Percentiles rank a stretch among this genome's conserved stretches.
phyloP scores from a whole-genome alignment of 2,797 vertebrate species.

The Epinephelus coioides region DNA sequence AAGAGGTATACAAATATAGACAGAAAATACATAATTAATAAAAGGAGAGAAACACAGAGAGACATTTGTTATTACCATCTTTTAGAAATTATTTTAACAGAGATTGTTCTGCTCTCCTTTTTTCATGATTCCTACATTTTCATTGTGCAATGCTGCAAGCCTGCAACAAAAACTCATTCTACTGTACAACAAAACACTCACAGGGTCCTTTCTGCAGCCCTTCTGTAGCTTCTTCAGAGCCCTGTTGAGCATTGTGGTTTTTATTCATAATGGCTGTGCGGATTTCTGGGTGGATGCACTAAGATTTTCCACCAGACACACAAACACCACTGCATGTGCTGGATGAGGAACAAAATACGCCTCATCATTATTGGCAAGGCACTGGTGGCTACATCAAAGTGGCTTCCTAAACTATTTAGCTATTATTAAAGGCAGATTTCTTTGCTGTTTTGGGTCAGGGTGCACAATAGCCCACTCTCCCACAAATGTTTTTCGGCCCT shows the following conservation, averaged over 20 bases:
- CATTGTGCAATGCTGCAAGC: neutral
- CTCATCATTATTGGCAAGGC: constrained; percentile 24
- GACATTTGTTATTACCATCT: neutral
- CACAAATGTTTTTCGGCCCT: constrained; percentile 50
- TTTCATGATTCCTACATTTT: neutral
- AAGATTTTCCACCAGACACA: constrained; percentile 25
- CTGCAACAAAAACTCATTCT: neutral
- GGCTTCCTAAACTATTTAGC: constrained; percentile 28
- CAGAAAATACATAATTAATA: constrained; percentile 10
- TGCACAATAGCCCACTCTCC: constrained; percentile 46
- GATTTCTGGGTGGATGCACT: constrained; percentile 15
- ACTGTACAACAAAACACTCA: neutral
- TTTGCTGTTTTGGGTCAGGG: constrained; percentile 26
- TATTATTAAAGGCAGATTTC: constrained; percentile 30
- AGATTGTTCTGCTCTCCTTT: neutral
- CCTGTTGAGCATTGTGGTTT: constrained; percentile 5
- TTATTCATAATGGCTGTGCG: neutral
- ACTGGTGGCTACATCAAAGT: constrained; percentile 23
- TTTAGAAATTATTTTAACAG: neutral
- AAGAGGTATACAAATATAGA: constrained; percentile 16
- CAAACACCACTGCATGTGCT: constrained; percentile 15
- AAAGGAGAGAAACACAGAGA: neutral
- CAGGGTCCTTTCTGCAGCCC: neutral
- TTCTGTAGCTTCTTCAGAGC: constrained; percentile 4
- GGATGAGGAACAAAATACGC: constrained; percentile 18